Conservation (phyloP, 2,113 vertebrate genomes). For the Phaethornis superciliosus region DNA sequence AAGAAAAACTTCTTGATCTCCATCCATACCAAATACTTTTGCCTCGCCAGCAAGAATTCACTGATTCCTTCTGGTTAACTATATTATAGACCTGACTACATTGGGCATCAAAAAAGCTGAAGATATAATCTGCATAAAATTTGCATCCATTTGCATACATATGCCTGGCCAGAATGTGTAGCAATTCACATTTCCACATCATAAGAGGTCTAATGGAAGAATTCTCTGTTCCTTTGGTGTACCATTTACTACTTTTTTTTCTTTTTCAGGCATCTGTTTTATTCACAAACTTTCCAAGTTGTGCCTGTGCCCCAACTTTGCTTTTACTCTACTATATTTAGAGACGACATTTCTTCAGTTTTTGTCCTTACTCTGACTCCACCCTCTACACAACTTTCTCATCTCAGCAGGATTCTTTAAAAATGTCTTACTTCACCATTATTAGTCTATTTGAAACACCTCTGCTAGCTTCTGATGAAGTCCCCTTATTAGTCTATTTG, state of each 20-base stretch:
- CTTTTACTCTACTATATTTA: neutral
- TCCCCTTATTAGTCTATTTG: neutral
- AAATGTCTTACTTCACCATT: neutral
- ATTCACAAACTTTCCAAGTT: neutral
- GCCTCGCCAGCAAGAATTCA: constrained; percentile 61
- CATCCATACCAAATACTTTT: constrained; percentile 44
- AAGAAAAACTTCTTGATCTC: constrained; percentile 52
- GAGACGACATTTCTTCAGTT: neutral
- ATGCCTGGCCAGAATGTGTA: constrained; percentile 35
- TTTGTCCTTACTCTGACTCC: neutral
- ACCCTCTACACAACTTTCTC: neutral
- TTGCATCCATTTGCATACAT: constrained; percentile 68
- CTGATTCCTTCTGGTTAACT: constrained; percentile 67
- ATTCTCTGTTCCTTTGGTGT: neutral
- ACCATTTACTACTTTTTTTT: neutral
- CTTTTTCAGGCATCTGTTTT: neutral
- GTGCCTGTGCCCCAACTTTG: neutral
- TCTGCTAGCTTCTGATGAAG: neutral
- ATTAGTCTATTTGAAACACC: neutral
- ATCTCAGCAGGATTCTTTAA: neutral
- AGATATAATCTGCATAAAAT: constrained; percentile 71
- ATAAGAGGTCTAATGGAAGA: constrained; percentile 36
- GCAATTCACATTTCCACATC: constrained; percentile 56
- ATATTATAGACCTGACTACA: constrained; percentile 53
- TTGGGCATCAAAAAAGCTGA: constrained; percentile 62